These are phyloP conservation scores for Platysternon megacephalum DNA, from an alignment of 2,113 vertebrate species.

Conservation along the genomic window DNA sequence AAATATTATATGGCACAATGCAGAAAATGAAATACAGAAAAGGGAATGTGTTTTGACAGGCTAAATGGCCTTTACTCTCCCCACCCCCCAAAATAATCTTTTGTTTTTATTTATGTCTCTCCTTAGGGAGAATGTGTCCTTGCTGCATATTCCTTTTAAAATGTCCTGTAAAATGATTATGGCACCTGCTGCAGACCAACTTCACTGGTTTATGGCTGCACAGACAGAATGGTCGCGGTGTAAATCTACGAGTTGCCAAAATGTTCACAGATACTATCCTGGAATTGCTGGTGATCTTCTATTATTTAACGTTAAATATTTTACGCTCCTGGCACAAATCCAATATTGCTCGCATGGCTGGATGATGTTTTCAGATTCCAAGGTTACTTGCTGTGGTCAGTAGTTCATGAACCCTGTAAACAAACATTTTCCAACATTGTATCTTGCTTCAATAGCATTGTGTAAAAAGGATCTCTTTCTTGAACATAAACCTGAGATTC, in stretches of 20 bases:
- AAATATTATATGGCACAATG: neutral
- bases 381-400: constrained; percentile 45
- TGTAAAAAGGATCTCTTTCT: neutral
- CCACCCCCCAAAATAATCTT: neutral
- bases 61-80: constrained; percentile 48
- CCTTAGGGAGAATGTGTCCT: constrained; percentile 44
- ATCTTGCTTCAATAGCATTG: neutral
- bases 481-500: neutral
- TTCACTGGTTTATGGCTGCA: constrained; percentile 46
- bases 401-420: constrained; percentile 36
- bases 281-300: constrained; percentile 47
- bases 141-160: constrained; percentile 66
- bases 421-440: neutral
- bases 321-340: constrained; percentile 62
- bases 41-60: constrained; percentile 43
- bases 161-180: constrained; percentile 30
- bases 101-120: constrained; percentile 55
- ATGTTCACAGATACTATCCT: neutral
- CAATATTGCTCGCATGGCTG: constrained; percentile 51
- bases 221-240: neutral
- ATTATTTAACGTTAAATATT: constrained; percentile 75
- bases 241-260: constrained; percentile 67
- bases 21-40: constrained; percentile 49
- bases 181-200: constrained; percentile 12
- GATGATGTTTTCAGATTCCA: constrained; percentile 60